Evolutionary conservation across 92 coral and sea anemone species (phyloP).

Genomic region (Phymanthus crucifer): DNA sequence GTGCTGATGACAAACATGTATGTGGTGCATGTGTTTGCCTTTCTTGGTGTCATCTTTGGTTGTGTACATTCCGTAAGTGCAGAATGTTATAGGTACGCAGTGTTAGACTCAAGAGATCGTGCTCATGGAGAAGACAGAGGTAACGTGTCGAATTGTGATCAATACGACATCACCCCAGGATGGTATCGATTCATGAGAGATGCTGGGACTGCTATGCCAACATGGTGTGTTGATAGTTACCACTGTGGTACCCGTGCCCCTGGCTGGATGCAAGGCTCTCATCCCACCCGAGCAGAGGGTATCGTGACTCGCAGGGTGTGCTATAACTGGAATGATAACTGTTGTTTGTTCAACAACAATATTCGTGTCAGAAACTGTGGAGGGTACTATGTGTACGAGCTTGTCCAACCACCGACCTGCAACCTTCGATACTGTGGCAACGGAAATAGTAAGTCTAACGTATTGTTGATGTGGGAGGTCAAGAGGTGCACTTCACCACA

Average conservation of each 20-base stretch:
- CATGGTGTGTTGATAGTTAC: conserved; percentile 40
- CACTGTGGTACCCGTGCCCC: conserved; percentile 67
- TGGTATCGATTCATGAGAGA: conserved; percentile 76
- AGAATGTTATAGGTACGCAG: conserved; percentile 20
- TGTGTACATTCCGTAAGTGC: not conserved
- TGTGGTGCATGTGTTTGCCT: not conserved
- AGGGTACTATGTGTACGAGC: conserved; percentile 51
- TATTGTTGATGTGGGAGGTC: not conserved
- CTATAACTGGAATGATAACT: conserved; percentile 39
- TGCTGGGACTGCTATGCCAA: conserved; percentile 66
- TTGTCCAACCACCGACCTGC: conserved; percentile 39
- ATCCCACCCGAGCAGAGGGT: conserved; percentile 44
- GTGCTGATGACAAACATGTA: no score
- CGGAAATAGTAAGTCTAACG: not conserved
- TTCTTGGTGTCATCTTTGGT: not conserved
- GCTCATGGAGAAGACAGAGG: conserved; percentile 37
- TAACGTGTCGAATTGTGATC: conserved; percentile 30
- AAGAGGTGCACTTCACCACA: not conserved
- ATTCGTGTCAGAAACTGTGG: conserved; percentile 53
- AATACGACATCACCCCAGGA: conserved; percentile 16
- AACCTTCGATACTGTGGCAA: conserved; percentile 65
- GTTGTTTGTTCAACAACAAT: conserved; percentile 43
- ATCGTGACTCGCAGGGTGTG: conserved; percentile 49
- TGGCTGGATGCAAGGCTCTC: conserved; percentile 56
- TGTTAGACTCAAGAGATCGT: conserved; percentile 17